Evolutionary conservation across 2,888 invertebrate species (phyloP).

Genomic region (Zaprionus bogoriensis): DNA sequence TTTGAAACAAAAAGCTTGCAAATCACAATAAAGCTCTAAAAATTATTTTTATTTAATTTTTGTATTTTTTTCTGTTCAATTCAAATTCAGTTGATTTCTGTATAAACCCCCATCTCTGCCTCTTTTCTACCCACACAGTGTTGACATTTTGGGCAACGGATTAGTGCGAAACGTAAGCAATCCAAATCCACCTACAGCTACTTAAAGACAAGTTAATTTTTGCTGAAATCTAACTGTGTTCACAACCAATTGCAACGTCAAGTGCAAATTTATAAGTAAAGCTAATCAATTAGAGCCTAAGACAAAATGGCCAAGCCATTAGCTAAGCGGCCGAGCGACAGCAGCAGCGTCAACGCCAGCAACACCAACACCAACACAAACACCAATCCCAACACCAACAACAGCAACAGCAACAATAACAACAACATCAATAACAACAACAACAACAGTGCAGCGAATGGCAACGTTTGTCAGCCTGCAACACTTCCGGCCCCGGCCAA

Average conservation of each 20-base stretch:
- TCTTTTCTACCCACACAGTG: slow-evolving; percentile 11
- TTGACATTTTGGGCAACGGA: slow-evolving; percentile 24
- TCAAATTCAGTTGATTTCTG: background rate
- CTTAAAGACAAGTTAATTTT: slow-evolving; percentile 39
- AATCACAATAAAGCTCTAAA: background rate
- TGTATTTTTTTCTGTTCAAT: background rate
- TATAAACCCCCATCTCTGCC: background rate
- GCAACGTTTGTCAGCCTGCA: slow-evolving; percentile 54
- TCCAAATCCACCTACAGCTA: slow-evolving; percentile 46
- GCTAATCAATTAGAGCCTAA: slow-evolving; percentile 18
- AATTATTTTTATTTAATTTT: background rate
- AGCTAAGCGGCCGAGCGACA: slow-evolving; percentile 9
- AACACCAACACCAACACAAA: slow-evolving; percentile 27
- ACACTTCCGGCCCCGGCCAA: slow-evolving; percentile 58
- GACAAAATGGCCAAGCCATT: slow-evolving; percentile 61
- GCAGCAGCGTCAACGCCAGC: slow-evolving; percentile 23
- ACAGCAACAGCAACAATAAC: slow-evolving; percentile 23
- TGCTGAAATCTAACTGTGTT: slow-evolving; percentile 66
- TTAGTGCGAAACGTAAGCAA: slow-evolving; percentile 12
- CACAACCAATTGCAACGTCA: slow-evolving; percentile 53
- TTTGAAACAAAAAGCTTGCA: too few relatives aligned
- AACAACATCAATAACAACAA: slow-evolving; percentile 14
- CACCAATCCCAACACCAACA: slow-evolving; percentile 6
- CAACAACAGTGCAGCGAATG: slow-evolving; percentile 52
- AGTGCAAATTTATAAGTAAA: slow-evolving; percentile 58